These are phyloP conservation scores for Pseudachorutes palmiensis DNA, from an alignment of 1,140 invertebrate species.

Conservation along the genomic window DNA sequence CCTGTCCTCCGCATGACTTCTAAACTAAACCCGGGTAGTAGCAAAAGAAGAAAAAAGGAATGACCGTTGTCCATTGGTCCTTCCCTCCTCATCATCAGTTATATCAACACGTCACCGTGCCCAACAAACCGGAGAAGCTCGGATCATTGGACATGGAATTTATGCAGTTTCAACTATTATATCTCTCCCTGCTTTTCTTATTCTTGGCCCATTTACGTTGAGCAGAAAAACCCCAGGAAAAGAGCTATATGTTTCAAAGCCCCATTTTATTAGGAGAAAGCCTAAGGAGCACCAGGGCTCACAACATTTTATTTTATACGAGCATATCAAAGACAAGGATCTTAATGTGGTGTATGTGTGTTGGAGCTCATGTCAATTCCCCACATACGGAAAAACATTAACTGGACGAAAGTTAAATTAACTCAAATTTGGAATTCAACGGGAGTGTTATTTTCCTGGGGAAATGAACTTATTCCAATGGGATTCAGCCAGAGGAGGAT, in stretches of 20 bases:
- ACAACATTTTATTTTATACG: too few relatives aligned
- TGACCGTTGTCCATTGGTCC: neutral
- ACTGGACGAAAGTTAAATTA: too few relatives aligned
- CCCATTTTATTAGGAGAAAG: too few relatives aligned
- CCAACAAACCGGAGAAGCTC: conserved; percentile 30
- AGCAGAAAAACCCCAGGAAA: neutral
- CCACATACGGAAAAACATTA: too few relatives aligned
- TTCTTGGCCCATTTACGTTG: neutral
- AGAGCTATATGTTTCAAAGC: neutral
- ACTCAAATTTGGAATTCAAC: too few relatives aligned
- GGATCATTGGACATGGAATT: conserved; percentile 39
- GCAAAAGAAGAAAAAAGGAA: neutral
- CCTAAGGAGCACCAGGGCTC: too few relatives aligned
- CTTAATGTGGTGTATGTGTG: too few relatives aligned
- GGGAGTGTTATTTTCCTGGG: too few relatives aligned
- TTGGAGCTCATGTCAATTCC: too few relatives aligned
- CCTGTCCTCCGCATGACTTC: neutral
- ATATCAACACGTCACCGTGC: conserved; percentile 21
- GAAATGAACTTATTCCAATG: neutral
- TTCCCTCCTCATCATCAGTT: conserved; percentile 13
- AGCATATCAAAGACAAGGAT: too few relatives aligned
- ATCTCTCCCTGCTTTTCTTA: neutral
- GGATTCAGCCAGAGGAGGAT: neutral
- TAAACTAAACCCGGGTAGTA: neutral
- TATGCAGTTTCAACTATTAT: conserved; percentile 34